Evolutionary conservation across 2,888 invertebrate genomes (phyloP).

Genomic region (Cetonia aurata): DNA sequence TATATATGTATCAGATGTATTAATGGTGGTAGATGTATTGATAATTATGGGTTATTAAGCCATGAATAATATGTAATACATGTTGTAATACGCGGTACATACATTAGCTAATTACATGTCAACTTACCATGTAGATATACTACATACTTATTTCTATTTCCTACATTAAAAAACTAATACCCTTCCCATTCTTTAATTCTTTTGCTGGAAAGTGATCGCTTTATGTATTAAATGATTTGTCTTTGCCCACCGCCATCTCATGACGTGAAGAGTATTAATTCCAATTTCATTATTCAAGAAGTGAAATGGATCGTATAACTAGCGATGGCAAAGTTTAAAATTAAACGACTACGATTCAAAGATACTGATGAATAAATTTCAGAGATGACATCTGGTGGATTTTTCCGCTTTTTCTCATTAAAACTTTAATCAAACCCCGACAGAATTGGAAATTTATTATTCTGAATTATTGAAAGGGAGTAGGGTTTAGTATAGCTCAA

Average conservation of each 20-base stretch:
- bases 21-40: too few species aligned
- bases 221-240: too few species aligned
- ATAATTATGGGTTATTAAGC: too few species aligned
- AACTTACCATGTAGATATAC: too few species aligned
- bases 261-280: neutral
- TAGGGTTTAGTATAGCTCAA: slow-evolving; percentile 17
- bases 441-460: slow-evolving; percentile 14
- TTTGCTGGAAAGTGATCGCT: too few species aligned
- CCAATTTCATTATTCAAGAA: slow-evolving; percentile 23
- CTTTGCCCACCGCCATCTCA: neutral
- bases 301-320: slow-evolving; percentile 30
- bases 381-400: slow-evolving; percentile 23
- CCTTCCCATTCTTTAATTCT: too few species aligned
- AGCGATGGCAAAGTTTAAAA: slow-evolving; percentile 27
- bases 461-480: slow-evolving; percentile 4
- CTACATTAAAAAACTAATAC: too few species aligned
- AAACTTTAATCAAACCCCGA: slow-evolving; percentile 27
- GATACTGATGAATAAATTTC: slow-evolving; percentile 31
- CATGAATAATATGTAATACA: too few species aligned
- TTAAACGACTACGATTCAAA: slow-evolving; percentile 7
- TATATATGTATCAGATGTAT: too few species aligned
- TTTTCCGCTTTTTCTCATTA: slow-evolving; percentile 30
- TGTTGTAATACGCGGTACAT: too few species aligned
- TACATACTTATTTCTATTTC: too few species aligned
- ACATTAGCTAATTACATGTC: too few species aligned